Percentiles rank a stretch among this genome's conserved stretches.
phyloP scores from a whole-genome alignment of 2,797 vertebrate genomes.

The Tokudaia muenninki region DNA sequence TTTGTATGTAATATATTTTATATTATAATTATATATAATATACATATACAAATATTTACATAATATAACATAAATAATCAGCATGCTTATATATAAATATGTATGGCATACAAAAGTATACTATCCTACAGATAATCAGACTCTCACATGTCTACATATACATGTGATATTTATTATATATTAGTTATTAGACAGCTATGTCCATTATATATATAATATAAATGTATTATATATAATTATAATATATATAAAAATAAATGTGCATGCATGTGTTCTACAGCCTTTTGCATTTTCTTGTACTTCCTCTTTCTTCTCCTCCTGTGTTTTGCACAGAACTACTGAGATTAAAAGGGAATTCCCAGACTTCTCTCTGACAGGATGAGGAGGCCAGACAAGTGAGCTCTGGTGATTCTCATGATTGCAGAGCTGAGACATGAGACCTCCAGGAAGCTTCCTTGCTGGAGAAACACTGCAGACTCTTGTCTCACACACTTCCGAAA shows the following conservation, averaged over 20 bases:
- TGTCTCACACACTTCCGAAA: slow-evolving; percentile 68
- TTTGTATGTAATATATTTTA: background rate
- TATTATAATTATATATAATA: background rate
- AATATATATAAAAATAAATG: background rate
- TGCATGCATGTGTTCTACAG: background rate
- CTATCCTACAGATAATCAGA: background rate
- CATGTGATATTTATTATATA: background rate
- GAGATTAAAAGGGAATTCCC: background rate
- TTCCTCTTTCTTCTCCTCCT: slow-evolving; percentile 32
- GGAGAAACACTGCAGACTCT: slow-evolving; percentile 12
- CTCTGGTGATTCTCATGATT: background rate
- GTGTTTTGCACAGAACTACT: slow-evolving; percentile 60
- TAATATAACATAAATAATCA: background rate
- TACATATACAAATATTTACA: background rate
- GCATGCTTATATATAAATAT: background rate
- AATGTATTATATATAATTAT: no score
- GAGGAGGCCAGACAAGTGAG: slow-evolving; percentile 35
- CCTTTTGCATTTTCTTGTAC: background rate
- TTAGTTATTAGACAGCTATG: background rate
- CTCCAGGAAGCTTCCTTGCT: slow-evolving; percentile 72
- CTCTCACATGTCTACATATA: background rate
- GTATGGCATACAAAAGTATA: background rate
- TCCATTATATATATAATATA: background rate
- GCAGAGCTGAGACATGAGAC: slow-evolving; percentile 31
- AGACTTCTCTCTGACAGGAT: slow-evolving; percentile 60